These are phyloP conservation scores for Apteryx mantelli DNA, from an alignment of 2,113 vertebrate species.

Conservation along the genomic window DNA sequence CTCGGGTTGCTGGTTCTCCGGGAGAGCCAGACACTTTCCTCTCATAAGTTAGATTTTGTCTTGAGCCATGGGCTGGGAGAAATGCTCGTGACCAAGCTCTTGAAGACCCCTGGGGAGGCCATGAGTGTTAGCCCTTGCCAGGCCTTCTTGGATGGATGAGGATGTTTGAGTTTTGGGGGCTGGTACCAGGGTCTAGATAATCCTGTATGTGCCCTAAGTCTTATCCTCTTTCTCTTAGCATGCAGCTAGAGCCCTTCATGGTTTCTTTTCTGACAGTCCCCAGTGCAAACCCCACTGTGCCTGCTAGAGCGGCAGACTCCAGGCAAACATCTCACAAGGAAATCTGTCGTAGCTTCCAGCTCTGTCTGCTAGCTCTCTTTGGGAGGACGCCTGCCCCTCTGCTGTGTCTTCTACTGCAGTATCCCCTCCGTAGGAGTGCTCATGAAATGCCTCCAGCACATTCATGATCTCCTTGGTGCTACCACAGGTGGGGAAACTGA, in stretches of 20 bases:
- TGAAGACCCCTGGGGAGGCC: neutral
- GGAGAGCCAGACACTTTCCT: no score
- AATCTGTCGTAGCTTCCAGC: neutral
- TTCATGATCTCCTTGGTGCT: neutral
- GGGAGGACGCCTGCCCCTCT: neutral
- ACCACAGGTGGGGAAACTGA: neutral
- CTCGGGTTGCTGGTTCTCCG: neutral
- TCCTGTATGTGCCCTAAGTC: neutral
- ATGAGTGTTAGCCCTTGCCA: neutral
- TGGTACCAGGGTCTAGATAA: neutral
- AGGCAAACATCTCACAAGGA: neutral
- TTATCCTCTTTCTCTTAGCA: neutral
- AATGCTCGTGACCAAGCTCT: neutral
- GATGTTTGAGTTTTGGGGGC: neutral
- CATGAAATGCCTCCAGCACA: neutral
- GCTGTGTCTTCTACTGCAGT: neutral
- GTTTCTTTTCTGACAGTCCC: neutral
- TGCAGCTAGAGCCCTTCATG: neutral
- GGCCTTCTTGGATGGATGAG: neutral
- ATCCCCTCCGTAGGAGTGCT: neutral
- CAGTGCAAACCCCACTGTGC: neutral
- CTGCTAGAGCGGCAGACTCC: neutral
- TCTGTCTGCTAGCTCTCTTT: neutral
- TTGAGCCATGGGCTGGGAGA: neutral
- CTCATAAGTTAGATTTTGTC: no score